phyloP scores from a whole-genome alignment of 2,888 invertebrate genomes.

The Crioceris asparagi region DNA sequence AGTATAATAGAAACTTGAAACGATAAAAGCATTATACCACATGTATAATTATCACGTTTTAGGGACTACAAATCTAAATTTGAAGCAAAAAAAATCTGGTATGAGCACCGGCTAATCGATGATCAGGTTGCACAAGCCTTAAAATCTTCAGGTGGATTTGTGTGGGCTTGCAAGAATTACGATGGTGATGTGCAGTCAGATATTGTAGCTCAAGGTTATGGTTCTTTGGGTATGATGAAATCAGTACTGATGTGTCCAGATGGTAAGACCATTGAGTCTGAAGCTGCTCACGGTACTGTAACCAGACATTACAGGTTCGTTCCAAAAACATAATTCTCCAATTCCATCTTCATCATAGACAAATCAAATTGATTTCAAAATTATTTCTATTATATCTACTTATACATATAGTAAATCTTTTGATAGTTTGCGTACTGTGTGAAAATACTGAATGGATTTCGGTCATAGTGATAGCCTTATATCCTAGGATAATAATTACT shows the following conservation, averaged over 20 bases:
- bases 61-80: conserved; percentile 65
- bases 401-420: too few relatives aligned
- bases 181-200: conserved; percentile 89
- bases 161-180: conserved; percentile 91
- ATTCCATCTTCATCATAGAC: too few relatives aligned
- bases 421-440: too few relatives aligned
- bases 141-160: conserved; percentile 76
- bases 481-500: too few relatives aligned
- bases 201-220: conserved; percentile 68
- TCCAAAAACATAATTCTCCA: not conserved
- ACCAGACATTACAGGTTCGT: conserved; percentile 67
- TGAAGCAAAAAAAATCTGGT: conserved; percentile 73
- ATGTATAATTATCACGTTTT: conserved; percentile 14
- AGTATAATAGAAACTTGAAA: conserved; percentile 38
- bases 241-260: conserved; percentile 84
- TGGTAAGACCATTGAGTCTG: conserved; percentile 79
- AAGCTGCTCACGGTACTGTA: conserved; percentile 88
- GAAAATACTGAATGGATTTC: too few relatives aligned
- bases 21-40: not conserved
- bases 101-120: conserved; percentile 84
- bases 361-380: too few relatives aligned
- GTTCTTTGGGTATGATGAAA: conserved; percentile 84
- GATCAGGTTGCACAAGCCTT: conserved; percentile 85
- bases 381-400: too few relatives aligned
- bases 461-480: too few relatives aligned